Percentiles rank a stretch among this genome's conserved stretches.
Evolutionary conservation across 2,888 invertebrate species (phyloP).

Genomic region (Slavum lentiscoides): DNA sequence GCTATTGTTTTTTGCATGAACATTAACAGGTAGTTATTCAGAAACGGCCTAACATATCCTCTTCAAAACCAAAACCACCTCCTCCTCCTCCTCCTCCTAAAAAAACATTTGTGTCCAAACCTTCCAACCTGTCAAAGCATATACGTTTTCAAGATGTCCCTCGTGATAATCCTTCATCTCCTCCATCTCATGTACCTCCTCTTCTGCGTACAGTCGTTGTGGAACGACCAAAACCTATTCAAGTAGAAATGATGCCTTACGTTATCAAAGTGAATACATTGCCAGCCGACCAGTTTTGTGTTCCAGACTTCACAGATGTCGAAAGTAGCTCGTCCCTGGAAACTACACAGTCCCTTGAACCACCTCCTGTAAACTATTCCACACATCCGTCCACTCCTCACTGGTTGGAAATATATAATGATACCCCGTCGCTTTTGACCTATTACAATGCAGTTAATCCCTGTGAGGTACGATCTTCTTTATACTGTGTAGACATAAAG

Average conservation of each 20-base stretch:
- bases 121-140: constrained; percentile 12
- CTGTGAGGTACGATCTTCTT: constrained; percentile 50
- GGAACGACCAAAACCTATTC: constrained; percentile 42
- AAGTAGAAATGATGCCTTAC: constrained; percentile 50
- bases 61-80: constrained; percentile 10
- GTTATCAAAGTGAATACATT: constrained; percentile 48
- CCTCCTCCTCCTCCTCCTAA: neutral
- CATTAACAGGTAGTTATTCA: constrained; percentile 52
- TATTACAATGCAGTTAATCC: constrained; percentile 50
- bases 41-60: constrained; percentile 39
- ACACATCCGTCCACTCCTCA: constrained; percentile 63
- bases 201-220: constrained; percentile 43
- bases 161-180: neutral
- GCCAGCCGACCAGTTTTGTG: constrained; percentile 36
- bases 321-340: constrained; percentile 47
- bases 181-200: neutral
- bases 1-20: constrained; percentile 53
- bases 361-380: constrained; percentile 63
- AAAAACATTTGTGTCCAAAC: neutral
- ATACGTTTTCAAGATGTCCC: constrained; percentile 45
- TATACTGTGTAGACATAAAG: constrained; percentile 45
- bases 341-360: constrained; percentile 56
- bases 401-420: constrained; percentile 63
- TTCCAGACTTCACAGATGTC: constrained; percentile 46
- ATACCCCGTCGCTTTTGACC: constrained; percentile 60